Evolutionary conservation across 2,888 invertebrate genomes (phyloP), one percentile per base, ranked within the genome.

Genomic region (Syrista parreyssii): DNA sequence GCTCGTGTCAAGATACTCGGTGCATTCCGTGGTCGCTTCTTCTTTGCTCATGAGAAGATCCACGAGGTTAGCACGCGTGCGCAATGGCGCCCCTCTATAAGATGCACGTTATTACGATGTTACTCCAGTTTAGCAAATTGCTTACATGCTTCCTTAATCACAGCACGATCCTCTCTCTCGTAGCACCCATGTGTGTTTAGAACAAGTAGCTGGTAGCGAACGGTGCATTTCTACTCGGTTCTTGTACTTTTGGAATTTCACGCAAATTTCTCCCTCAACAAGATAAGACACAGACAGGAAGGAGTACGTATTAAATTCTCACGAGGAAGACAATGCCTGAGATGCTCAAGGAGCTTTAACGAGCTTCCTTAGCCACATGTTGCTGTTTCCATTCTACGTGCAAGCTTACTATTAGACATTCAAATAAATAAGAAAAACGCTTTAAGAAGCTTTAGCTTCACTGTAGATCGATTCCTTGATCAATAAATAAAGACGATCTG

Each of bases 81-180:
- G 23, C 55, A 55, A 55, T 23, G 23, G 23, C 9, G 23, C 55
- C 55, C 23, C 23, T 15, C 23, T 55, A 55, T 71, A 71, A 71
- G 11, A 33, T 31, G 9, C 71, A 32, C 31, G 12, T 83, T 84
- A 84, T 84, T 84, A 84, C 84, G 81, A 82, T 80, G 80, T 83
- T 83, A 82, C 81, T 83, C 83, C 82, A 84, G 84, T 84, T 84
- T 83, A 84, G 83, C 84, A 84, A 84, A 84, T 84, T 83, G 84
- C 83, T 84, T 81, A 78, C 84, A 83, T 81, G 81, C 82, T 79
- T 79, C 82, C 75, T 82, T 84, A 84, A 84, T 83, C 84, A 78
- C 80, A 74, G 79, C 73, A 78, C 81, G 81, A 83, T 83, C 79
- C 84, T 83, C 82, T 80, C 80, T 77, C 82, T 77, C 73, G 76